These are phyloP conservation scores for Phoxinus phoxinus DNA, from an alignment of 2,113 vertebrate species.

Conservation along the genomic window DNA sequence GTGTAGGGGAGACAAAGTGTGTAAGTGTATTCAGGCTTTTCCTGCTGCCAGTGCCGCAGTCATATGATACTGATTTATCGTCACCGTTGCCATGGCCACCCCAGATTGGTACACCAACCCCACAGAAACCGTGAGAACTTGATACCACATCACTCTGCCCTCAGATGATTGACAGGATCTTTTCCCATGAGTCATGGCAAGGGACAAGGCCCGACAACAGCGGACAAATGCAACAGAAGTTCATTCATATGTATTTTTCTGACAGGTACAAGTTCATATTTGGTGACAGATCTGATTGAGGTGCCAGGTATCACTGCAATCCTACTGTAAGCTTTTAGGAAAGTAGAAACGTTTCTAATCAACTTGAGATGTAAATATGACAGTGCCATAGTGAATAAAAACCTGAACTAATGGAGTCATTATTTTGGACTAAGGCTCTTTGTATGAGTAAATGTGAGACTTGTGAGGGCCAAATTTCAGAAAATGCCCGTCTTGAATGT, in stretches of 20 bases:
- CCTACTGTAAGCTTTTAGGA: background rate
- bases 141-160: constrained; percentile 17
- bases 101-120: constrained; percentile 33
- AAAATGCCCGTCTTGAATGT: background rate
- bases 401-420: background rate
- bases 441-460: constrained; percentile 48
- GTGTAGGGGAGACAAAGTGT: constrained; percentile 15
- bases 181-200: constrained; percentile 26
- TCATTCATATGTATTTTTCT: constrained; percentile 40
- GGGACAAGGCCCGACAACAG: constrained; percentile 40
- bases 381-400: background rate
- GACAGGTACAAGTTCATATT: constrained; percentile 20
- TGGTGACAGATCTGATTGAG: constrained; percentile 38
- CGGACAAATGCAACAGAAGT: constrained; percentile 32
- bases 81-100: constrained; percentile 44
- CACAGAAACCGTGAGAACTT: constrained; percentile 37
- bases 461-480: background rate
- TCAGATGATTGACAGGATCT: constrained; percentile 49
- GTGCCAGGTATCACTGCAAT: constrained; percentile 35
- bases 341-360: background rate
- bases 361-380: background rate
- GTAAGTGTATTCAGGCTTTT: constrained; percentile 44
- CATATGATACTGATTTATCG: constrained; percentile 51
- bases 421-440: background rate
- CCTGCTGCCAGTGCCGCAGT: constrained; percentile 46